These are phyloP conservation scores for Montipora capricornis DNA, from an alignment of 64 coral and sea anemone species.

Conservation along the genomic window DNA sequence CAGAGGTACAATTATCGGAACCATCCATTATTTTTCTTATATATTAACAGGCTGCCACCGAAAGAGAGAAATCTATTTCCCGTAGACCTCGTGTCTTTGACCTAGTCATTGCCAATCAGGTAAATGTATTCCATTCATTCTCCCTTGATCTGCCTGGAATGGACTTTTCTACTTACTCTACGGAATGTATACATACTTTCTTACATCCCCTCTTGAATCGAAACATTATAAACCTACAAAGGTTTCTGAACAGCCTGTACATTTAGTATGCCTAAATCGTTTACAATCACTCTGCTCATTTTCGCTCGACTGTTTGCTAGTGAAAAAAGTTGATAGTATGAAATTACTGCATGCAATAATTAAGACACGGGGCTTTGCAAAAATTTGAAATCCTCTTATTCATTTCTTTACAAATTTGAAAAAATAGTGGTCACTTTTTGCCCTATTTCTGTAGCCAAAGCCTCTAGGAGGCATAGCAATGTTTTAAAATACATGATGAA, in stretches of 20 bases:
- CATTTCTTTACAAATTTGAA: no score
- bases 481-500: not conserved
- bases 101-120: not conserved
- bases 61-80: not conserved
- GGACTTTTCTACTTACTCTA: not conserved
- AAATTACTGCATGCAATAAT: not conserved
- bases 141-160: not conserved
- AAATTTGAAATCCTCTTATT: no score
- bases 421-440: not conserved
- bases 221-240: not conserved
- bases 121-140: not conserved
- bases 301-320: not conserved
- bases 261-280: not conserved
- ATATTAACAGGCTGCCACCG: slow-evolving; percentile 5
- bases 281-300: not conserved
- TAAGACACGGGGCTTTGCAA: not conserved
- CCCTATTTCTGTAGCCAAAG: not conserved
- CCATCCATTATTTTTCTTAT: not conserved
- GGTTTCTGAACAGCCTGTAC: no score
- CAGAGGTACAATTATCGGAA: not conserved
- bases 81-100: not conserved
- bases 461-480: not conserved
- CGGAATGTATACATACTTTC: not conserved
- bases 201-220: not conserved
- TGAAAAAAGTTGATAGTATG: not conserved